Evolutionary conservation across 2,113 vertebrate species (phyloP), one percentile per base, ranked within the genome.

Genomic region (Morone chrysops): DNA sequence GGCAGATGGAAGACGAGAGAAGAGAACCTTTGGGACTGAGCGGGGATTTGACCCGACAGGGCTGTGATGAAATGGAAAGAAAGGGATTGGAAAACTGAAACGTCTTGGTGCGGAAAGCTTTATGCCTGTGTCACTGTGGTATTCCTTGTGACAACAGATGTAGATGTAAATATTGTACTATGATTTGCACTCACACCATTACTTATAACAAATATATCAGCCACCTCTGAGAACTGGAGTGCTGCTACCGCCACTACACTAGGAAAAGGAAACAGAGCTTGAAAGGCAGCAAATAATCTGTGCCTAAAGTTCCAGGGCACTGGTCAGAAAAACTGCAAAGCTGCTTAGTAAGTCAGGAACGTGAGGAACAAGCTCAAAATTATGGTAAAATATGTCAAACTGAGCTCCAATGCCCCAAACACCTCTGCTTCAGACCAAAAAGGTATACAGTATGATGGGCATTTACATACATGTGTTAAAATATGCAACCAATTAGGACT

Each of bases 1-100:
- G 80, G 80, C 82, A 85, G 75, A 53, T 70, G 75, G 47, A 48
- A 20, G 47, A 68, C 2, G 50, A 38, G 66, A 73, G 71, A 66
- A 31, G 50, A 72, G 43, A 60, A 72, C 48, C 75, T 61, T 41
- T 38, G 73, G 75, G 77, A 79, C 78, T 7, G 56, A 36, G 53
- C 59, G 22, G 45, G 67, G 70, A 54, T 75, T 60, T 54, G 43
- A 86, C 75, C 74, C 10, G 17, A 76, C 51, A 54, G 51, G 50
- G 75, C 12, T 70, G 74, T 69, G 78, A 75, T 51, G 45, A 36
- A 56, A 69, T 67, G 60, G 67, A 69, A 65, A 76, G 53, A 47
- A 45, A 12, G 5, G 53, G 56, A n/a, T 17, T 60, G 41, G 57
- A 63, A 82, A 78, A 69, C 18, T 31, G n/a, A 68, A 79, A 73